Base-by-base conservation (phyloP, 2,113 vertebrate genomes). In the Dolichotis patagonum region DNA sequence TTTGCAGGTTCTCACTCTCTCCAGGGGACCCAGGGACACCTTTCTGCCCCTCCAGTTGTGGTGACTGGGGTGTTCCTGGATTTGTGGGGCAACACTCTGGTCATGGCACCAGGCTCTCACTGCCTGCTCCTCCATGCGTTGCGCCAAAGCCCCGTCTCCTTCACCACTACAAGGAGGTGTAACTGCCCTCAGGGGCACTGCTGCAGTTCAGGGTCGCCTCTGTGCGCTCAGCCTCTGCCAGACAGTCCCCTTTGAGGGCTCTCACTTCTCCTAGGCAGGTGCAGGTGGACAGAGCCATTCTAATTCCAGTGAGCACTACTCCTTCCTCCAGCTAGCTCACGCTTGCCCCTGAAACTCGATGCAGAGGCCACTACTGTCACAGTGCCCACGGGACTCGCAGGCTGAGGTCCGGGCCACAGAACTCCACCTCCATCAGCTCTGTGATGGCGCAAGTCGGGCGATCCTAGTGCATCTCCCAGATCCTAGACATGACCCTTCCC, bases 361-460 rank as follows among this genome's bases (percentile, higher is more conserved):
- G 1, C 20, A 22, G 19, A 32, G 0, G 0, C 28, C 17, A 6
- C 10, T 41, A 46, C 41, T 19, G 3, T n/a, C 62, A 41, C 14
- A 1, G 2, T 7, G 20, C 3, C n/a, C 52, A 1, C 2, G 0
- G 3, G 26, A 11, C 3, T 26, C 38, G 38, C 56, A 5, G 14
- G 26, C 43, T 65, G 20, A 11, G 22, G 7, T 7, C 5, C 11
- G 7, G 41, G 3, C 24, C 46, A 1, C 60, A 3, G 0, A 26
- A 22, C 75, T 78, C 17, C 5, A 5, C 41, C 26, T 32, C 41
- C 0, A 14, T 41, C 41, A 7, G 3, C 19, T 49, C 20, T 26
- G 4, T 35, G 7, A 7, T 6, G 12, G 0, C 0, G 0, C 30
- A 58, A 8, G 9, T 32, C 5, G 8, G 28, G 11, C 32, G 14